Evolutionary conservation across 2,888 invertebrate species (phyloP).

Genomic region (Punctoribates punctum): DNA sequence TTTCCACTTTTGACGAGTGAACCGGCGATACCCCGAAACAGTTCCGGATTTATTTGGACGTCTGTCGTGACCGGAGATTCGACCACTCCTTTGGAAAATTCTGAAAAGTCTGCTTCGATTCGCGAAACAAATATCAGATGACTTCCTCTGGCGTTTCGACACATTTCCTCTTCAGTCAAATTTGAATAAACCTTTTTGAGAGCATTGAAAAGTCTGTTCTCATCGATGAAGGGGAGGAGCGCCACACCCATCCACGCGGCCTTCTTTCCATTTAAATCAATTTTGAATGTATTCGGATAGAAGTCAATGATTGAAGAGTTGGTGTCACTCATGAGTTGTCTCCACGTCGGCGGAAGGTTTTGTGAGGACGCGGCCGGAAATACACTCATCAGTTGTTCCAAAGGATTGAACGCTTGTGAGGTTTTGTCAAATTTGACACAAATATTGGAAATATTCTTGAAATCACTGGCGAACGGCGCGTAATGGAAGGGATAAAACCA

Average conservation of each 20-base stretch:
- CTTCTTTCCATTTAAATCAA: conserved; percentile 98
- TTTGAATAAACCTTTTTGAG: conserved; percentile 72
- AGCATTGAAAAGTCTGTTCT: conserved; percentile 74
- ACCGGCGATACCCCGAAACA: conserved; percentile 68
- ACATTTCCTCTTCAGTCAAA: conserved; percentile 77
- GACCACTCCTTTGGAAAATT: conserved; percentile 16
- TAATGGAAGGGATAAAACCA: conserved; percentile 99
- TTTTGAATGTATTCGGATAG: conserved; percentile 91
- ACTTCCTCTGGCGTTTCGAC: conserved; percentile 50
- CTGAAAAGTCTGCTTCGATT: conserved; percentile 23
- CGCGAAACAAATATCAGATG: conserved; percentile 44
- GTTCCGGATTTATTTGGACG: conserved; percentile 60
- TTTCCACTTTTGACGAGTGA: conserved; percentile 47
- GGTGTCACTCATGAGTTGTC: conserved; percentile 82
- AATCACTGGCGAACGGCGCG: conserved; percentile 99
- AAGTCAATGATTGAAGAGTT: conserved; percentile 95
- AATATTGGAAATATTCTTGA: conserved; percentile 80
- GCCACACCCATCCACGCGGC: conserved; percentile 98
- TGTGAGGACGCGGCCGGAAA: conserved; percentile 95
- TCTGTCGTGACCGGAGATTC: background rate
- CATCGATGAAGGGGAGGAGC: conserved; percentile 94
- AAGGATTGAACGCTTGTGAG: conserved; percentile 88
- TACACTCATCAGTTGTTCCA: conserved; percentile 99
- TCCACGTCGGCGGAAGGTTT: conserved; percentile 92
- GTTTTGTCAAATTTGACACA: conserved; percentile 77